Base-by-base conservation (phyloP, 2,113 vertebrate genomes). In the Misgurnus mizolepis region DNA sequence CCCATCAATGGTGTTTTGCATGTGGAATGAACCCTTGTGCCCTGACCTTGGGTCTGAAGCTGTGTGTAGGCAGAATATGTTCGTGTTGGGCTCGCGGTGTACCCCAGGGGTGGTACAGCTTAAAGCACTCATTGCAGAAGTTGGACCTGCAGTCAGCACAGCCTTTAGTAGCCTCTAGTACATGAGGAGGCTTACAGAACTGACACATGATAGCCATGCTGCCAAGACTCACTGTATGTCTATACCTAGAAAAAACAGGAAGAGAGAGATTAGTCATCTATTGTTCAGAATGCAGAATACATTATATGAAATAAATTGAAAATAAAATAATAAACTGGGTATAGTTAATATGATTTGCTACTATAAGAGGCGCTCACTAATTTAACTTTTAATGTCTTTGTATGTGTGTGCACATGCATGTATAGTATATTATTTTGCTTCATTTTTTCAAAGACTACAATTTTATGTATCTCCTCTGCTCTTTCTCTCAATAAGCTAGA, bases 51-150 rank as follows among this genome's bases (percentile, higher is more conserved):
- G 97, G 96, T 67, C 96, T 94, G 89, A 98, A 98, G 88, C 91
- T 95, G 88, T 96, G 95, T 60, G 96, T 97, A 71, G 97, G 97
- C 2, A 95, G 91, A 0, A 97, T 96, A 91, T 97, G 96, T 82
- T 98, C 96, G 0, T 98, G 97, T 87, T 98, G 95, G 66, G 97
- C 96, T 70, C 96, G 95, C 58, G 96, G 96, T 0, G 97, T 99
- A 67, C 97, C 97, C 97, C 97, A 99, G 0, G 97, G 97, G 84
- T 99, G 97, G 88, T 96, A 98, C 70, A 99, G 95, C 85, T 99
- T 99, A 90, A 98, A 99, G 89, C 97, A 98, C 82, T 97, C 96
- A 0, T 99, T 99, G 91, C 97, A 99, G 90, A 98, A 99, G 91
- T 96, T 97, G 69, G 96, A 92, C 0, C 95, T 92, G 90, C 97